Base-by-base conservation (phyloP, 2,797 vertebrate species). In the Scleropages formosus region DNA sequence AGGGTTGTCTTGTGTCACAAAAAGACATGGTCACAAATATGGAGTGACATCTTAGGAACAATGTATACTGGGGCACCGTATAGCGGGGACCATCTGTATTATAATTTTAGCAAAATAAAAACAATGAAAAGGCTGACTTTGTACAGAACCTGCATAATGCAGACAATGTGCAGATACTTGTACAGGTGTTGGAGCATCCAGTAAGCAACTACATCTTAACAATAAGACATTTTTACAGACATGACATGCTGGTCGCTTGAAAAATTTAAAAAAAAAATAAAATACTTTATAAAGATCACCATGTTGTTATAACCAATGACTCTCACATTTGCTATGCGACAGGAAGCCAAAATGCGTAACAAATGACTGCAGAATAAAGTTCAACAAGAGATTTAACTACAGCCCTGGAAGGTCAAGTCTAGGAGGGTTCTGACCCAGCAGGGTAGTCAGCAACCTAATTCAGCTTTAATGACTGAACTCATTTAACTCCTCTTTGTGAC, bases 111-210 rank as follows among this genome's bases (percentile, higher is more conserved):
- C 65, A n/a, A 67, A 39, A 68, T 68, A 39, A 39, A 39, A 39
- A 49, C 46, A 22, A 49, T 68, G 39, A 68, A 68, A 49, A 68
- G 31, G 44, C 46, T 49, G 65, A 49, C 44, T 49, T n/a, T 15
- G 22, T 13, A 68, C 4, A 49, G 13, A 26, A 51, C 18, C 49
- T 74, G 27, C 31, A 59, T 64, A 59, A 62, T 60, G 61, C 26
- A 63, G 16, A 47, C 15, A 51, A 65, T 7, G 39, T 39, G 31
- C 31, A 75, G 13, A n/a, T 64, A 11, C 8, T 47, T 39, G 2
- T 18, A 62, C 64, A 39, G 31, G 22, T 77, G 39, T 68, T 65
- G 58, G 46, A 67, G 47, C 76, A 74, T 18, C n/a, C 69, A 58
- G 24, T 61, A 75, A n/a, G 24, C 75, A 24, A 53, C 26, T 39